These are phyloP conservation scores for Sula dactylatra DNA, from an alignment of 2,113 vertebrate species.

Conservation along the genomic window DNA sequence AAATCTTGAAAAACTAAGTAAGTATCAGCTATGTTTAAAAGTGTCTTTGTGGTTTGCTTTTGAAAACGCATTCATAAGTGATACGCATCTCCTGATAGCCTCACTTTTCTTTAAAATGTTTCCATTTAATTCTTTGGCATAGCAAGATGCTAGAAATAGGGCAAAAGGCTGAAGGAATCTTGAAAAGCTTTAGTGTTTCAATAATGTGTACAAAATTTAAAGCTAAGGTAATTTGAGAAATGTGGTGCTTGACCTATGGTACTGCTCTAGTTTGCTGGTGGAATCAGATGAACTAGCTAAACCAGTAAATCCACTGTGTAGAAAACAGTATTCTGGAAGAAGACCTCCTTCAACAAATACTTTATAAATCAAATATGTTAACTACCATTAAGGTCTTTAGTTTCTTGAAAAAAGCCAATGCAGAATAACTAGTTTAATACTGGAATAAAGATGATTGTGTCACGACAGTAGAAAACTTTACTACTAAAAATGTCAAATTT, in stretches of 20 bases:
- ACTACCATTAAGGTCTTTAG: not conserved
- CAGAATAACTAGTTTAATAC: not conserved
- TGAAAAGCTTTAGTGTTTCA: not conserved
- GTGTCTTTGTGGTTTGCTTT: not conserved
- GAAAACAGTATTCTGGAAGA: not conserved
- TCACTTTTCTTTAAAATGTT: not conserved
- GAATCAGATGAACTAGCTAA: conserved; percentile 20
- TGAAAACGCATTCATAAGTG: not conserved
- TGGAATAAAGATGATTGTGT: not conserved
- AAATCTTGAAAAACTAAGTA: not conserved
- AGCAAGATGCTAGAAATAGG: not conserved
- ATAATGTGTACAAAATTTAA: not conserved
- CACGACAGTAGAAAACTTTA: not conserved
- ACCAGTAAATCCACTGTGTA: conserved; percentile 42
- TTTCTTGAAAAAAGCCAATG: not conserved
- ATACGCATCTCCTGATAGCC: not conserved
- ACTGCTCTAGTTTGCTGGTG: not conserved
- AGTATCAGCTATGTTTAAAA: not conserved
- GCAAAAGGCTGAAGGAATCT: not conserved
- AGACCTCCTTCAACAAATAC: not conserved
- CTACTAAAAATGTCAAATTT: not conserved
- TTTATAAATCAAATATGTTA: not conserved
- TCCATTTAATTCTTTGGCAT: not conserved
- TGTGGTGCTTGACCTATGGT: conserved; percentile 17
- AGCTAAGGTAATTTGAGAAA: conserved; percentile 36